Evolutionary conservation across 2,113 vertebrate genomes (phyloP).

Genomic region (Oriolus oriolus): DNA sequence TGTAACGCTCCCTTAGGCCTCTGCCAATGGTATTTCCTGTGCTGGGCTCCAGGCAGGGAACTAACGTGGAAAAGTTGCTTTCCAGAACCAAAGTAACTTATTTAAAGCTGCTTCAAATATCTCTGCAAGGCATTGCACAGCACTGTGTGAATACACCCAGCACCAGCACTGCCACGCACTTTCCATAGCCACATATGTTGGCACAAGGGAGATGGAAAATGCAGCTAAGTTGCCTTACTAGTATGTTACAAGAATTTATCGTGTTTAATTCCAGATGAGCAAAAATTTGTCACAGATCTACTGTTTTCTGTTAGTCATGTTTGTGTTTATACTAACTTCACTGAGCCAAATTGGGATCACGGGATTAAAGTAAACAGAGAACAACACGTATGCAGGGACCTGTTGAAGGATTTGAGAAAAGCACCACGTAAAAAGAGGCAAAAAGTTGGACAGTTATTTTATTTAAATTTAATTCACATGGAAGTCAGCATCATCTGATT

Average conservation of each 20-base stretch:
- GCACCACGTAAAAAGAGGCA: neutral
- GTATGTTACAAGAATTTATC: neutral
- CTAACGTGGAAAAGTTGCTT: neutral
- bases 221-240: neutral
- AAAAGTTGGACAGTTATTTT: neutral
- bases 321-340: neutral
- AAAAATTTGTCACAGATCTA: neutral
- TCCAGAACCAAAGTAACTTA: neutral
- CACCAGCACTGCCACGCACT: neutral
- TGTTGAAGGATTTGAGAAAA: neutral
- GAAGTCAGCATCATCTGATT: neutral
- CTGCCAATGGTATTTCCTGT: neutral
- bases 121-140: neutral
- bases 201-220: neutral
- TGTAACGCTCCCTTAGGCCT: fast-evolving
- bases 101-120: neutral
- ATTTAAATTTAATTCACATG: neutral
- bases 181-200: neutral
- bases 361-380: neutral
- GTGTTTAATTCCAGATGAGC: neutral
- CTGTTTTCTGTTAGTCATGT: neutral
- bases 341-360: neutral
- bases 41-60: neutral
- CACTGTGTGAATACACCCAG: neutral
- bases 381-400: neutral